A percentile compares a stretch with the other conserved stretches of the same genome.
phyloP scores from a whole-genome alignment of 2,113 vertebrate genomes.

The Chlamydotis undulata region DNA sequence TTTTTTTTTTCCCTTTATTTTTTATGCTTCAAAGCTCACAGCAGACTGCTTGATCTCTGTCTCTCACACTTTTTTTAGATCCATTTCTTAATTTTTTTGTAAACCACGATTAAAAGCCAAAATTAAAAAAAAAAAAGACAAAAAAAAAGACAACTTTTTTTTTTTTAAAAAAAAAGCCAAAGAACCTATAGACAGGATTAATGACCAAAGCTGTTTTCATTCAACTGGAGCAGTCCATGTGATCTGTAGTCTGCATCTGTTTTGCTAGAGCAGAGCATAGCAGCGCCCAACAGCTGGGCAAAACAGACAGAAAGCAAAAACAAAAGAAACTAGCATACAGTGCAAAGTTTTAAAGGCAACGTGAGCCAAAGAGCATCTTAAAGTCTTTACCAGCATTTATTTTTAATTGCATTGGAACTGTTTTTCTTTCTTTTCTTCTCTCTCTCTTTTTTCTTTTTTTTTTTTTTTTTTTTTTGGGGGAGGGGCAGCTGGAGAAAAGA shows the following conservation, averaged over 20 bases:
- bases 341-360: background rate
- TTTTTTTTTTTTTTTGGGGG: background rate
- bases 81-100: background rate
- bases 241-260: constrained; percentile 37
- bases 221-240: background rate
- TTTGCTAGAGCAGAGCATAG: constrained; percentile 1
- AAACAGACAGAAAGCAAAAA: background rate
- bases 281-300: constrained; percentile 54
- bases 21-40: constrained; percentile 59
- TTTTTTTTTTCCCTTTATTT: constrained; percentile 39
- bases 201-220: constrained; percentile 25
- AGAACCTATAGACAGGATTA: constrained; percentile 2
- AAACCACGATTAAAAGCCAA: background rate
- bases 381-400: constrained; percentile 8
- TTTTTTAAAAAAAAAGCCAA: background rate
- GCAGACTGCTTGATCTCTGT: constrained; percentile 26
- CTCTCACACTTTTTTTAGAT: background rate
- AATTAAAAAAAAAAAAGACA: background rate
- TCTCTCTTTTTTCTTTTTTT: background rate
- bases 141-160: background rate
- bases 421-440: background rate
- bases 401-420: background rate
- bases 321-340: background rate
- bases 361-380: background rate
- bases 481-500: constrained; percentile 52